Evolutionary conservation across 2,113 vertebrate genomes (phyloP).

Genomic region (Oxyura jamaicensis): DNA sequence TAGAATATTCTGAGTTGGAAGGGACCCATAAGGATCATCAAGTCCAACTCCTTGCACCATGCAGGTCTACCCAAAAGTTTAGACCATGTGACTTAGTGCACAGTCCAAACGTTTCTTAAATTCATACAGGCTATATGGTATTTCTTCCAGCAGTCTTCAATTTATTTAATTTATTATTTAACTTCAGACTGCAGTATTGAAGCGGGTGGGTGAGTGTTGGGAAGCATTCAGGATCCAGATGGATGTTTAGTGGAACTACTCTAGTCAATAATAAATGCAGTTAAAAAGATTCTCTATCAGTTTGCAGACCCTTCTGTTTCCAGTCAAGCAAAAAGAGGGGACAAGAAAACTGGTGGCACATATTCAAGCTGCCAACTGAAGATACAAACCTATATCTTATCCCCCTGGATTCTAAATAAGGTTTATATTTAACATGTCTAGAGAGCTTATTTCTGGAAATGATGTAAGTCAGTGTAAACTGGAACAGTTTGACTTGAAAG

Average conservation of each 20-base stretch:
- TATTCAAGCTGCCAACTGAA: neutral
- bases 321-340: constrained; percentile 8
- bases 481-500: neutral
- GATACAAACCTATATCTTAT: constrained; percentile 22
- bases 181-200: constrained; percentile 13
- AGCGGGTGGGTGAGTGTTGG: constrained; percentile 2
- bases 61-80: too few relatives aligned
- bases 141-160: neutral
- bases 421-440: constrained; percentile 19
- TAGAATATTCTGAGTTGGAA: too few relatives aligned
- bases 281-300: constrained; percentile 27
- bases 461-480: neutral
- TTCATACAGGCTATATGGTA: too few relatives aligned
- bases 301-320: constrained; percentile 33
- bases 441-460: constrained; percentile 37
- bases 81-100: too few relatives aligned
- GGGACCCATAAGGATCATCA: too few relatives aligned
- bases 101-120: too few relatives aligned
- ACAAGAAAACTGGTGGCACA: neutral
- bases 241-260: constrained; percentile 17
- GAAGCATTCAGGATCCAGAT: constrained; percentile 36
- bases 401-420: neutral
- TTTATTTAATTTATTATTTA: constrained; percentile 23
- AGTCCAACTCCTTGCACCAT: too few relatives aligned
- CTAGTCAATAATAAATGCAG: constrained; percentile 42